Conservation (phyloP, 2,888 invertebrate genomes). For the Folsomia candida region DNA sequence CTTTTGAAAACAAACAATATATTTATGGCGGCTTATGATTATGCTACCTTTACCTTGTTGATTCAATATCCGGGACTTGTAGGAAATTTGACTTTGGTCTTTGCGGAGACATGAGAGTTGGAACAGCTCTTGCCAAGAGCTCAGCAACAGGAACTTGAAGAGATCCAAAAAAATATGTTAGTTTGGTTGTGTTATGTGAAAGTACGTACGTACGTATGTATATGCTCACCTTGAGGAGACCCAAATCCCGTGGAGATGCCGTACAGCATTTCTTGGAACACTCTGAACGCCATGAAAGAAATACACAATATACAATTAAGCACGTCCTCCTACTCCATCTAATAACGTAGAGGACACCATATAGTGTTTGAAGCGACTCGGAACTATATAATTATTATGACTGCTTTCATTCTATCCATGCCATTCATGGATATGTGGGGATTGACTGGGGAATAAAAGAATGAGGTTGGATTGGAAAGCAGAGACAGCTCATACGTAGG, state of each 20-base stretch:
- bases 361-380: too few species aligned
- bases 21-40: constrained; percentile 1
- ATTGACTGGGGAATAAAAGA: not conserved
- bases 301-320: too few species aligned
- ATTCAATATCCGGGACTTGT: constrained; percentile 83
- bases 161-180: too few species aligned
- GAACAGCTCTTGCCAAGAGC: constrained; percentile 78
- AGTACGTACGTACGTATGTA: too few species aligned
- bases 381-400: too few species aligned
- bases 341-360: too few species aligned
- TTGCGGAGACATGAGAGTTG: constrained; percentile 81
- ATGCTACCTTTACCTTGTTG: constrained; percentile 61
- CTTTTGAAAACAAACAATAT: not conserved
- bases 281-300: constrained; percentile 58
- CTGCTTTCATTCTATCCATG: too few species aligned
- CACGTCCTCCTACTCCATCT: too few species aligned
- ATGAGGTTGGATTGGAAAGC: too few species aligned
- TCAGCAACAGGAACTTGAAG: constrained; percentile 91
- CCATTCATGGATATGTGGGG: not conserved
- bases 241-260: constrained; percentile 92
- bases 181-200: too few species aligned
- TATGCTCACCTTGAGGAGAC: constrained; percentile 87
- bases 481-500: not conserved
- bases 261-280: constrained; percentile 92
- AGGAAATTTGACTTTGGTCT: constrained; percentile 85